Evolutionary conservation across 2,888 invertebrate genomes (phyloP).

Genomic region (Ichneumoninae sp.): DNA sequence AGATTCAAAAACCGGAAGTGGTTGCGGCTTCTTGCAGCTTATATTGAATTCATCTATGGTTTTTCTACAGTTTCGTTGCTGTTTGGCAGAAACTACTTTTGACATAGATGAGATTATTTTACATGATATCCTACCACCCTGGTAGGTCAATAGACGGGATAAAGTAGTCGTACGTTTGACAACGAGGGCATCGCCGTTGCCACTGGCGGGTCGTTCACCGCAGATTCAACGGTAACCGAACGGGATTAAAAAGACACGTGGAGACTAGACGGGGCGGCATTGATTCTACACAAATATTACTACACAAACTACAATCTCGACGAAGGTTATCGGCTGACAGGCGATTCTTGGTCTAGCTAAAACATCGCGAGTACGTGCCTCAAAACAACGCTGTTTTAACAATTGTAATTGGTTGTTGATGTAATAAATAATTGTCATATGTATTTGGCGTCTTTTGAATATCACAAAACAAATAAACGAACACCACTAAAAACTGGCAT

Average conservation of each 20-base stretch:
- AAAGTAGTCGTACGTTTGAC: conserved; percentile 23
- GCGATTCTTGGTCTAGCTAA: not conserved
- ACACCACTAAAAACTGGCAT: not conserved
- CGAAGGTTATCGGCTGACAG: not conserved
- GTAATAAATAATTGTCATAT: not conserved
- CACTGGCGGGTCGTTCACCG: conserved; percentile 31
- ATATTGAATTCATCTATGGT: too few relatives aligned
- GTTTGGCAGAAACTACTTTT: not conserved
- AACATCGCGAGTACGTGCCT: not conserved
- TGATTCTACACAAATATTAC: not conserved
- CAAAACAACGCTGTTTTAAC: not conserved
- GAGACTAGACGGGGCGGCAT: not conserved
- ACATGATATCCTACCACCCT: not conserved
- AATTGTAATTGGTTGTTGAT: not conserved
- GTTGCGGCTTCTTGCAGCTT: too few relatives aligned
- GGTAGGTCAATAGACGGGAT: not conserved
- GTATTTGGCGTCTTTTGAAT: not conserved
- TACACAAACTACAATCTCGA: not conserved
- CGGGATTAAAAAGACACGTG: not conserved
- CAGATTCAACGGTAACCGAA: not conserved
- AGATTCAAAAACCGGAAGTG: too few relatives aligned
- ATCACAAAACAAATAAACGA: not conserved
- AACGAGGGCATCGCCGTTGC: not conserved
- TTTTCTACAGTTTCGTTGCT: too few relatives aligned
- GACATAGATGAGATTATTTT: not conserved